These are phyloP conservation scores for Tachyglossus aculeatus DNA, from an alignment of 2,797 vertebrate genomes.

Conservation along the genomic window DNA sequence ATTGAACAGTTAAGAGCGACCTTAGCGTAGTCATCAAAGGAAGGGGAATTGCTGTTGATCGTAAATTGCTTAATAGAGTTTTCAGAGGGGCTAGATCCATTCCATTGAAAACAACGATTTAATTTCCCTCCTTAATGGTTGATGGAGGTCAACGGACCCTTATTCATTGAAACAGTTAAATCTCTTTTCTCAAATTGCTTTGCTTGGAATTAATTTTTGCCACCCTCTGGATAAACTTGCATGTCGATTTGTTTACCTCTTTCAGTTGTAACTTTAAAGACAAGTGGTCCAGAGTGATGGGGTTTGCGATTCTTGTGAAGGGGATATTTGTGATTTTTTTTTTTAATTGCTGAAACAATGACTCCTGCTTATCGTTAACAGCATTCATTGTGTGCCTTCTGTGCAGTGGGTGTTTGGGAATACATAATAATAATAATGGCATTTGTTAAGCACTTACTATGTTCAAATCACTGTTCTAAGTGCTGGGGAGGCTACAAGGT, in stretches of 20 bases:
- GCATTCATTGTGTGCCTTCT: neutral
- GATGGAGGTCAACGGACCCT: neutral
- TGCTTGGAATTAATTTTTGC: constrained; percentile 11
- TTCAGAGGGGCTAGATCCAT: constrained; percentile 2
- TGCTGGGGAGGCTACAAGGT: no score
- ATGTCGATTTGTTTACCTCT: constrained; percentile 38
- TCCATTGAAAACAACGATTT: constrained; percentile 13
- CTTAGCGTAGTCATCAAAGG: neutral
- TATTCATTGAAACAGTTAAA: neutral
- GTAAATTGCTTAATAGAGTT: constrained; percentile 11
- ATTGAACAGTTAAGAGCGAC: neutral
- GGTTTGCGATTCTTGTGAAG: constrained; percentile 47
- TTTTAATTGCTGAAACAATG: constrained; percentile 32
- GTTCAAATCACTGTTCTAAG: no score
- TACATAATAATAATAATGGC: no score
- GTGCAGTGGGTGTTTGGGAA: no score
- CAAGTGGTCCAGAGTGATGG: constrained; percentile 15
- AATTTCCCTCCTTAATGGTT: constrained; percentile 5
- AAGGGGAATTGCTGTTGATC: neutral
- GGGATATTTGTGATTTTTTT: constrained; percentile 38
- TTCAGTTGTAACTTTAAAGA: constrained; percentile 32
- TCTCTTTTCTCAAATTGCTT: neutral
- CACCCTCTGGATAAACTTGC: constrained; percentile 6
- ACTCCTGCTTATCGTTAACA: neutral
- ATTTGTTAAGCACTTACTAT: no score